Percentiles rank a stretch among this genome's conserved stretches.
Evolutionary conservation across 2,797 vertebrate genomes (phyloP).

Genomic region (Aldrovandia affinis): DNA sequence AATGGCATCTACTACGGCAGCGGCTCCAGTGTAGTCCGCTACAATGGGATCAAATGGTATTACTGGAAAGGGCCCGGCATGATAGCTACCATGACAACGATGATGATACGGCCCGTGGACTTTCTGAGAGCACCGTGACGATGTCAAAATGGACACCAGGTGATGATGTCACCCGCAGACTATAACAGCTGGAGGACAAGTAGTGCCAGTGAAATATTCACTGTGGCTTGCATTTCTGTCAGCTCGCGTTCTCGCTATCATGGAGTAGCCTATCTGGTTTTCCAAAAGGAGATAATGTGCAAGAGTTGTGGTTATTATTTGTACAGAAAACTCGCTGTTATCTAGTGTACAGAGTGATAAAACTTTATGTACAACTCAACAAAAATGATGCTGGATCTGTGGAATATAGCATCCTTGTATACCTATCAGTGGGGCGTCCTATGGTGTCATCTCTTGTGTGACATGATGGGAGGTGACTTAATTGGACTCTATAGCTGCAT

Average conservation of each 20-base stretch:
- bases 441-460: slow-evolving; percentile 17
- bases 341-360: neutral
- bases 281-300: neutral
- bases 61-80: slow-evolving; percentile 84
- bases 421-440: slow-evolving; percentile 14
- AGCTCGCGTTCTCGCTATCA: slow-evolving; percentile 4
- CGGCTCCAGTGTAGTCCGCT: slow-evolving; percentile 70
- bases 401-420: slow-evolving; percentile 42
- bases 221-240: slow-evolving; percentile 4
- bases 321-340: neutral
- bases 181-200: slow-evolving; percentile 19
- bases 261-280: neutral
- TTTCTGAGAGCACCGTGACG: slow-evolving; percentile 58
- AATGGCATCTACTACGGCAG: slow-evolving; percentile 80
- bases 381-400: slow-evolving; percentile 27
- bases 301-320: slow-evolving; percentile 2
- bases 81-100: slow-evolving; percentile 71
- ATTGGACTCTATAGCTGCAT: neutral
- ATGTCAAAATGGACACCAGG: slow-evolving; percentile 13
- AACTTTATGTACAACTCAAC: neutral
- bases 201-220: slow-evolving; percentile 34
- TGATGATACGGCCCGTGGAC: slow-evolving; percentile 80
- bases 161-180: slow-evolving; percentile 17
- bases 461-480: neutral
- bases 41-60: slow-evolving; percentile 86